Conservation (phyloP, 2,888 invertebrate species). For the Nomada fabriciana region DNA sequence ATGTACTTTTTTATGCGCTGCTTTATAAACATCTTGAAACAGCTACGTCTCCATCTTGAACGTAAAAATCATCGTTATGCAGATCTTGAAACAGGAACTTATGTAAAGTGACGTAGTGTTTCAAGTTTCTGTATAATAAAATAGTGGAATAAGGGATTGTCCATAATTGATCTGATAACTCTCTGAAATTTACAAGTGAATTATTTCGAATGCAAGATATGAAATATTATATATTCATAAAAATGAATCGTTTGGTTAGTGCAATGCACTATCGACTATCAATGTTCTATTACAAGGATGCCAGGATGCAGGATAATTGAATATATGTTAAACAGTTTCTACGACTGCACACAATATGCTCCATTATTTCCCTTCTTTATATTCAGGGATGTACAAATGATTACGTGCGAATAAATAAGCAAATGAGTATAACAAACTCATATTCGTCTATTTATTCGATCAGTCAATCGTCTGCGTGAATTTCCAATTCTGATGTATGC, state of each 20-base stretch:
- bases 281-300: not conserved
- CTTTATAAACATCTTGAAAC: no score
- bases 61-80: no score
- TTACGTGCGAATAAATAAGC: conserved; percentile 4
- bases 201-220: not conserved
- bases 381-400: not conserved
- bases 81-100: no score
- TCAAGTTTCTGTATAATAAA: no score
- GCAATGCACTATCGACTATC: not conserved
- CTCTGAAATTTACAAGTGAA: no score
- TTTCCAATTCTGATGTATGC: conserved; percentile 7
- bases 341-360: not conserved
- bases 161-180: no score
- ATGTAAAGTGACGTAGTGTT: no score
- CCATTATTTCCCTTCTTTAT: not conserved
- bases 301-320: conserved; percentile 7
- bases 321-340: not conserved
- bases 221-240: not conserved
- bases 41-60: no score
- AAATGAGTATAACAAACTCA: conserved; percentile 5
- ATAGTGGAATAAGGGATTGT: no score
- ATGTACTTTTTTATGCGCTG: not conserved
- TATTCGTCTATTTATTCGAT: not conserved
- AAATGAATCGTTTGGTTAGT: not conserved
- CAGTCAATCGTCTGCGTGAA: not conserved